phyloP scores from a whole-genome alignment of 2,888 invertebrate genomes.

The Antheraea assamensis region DNA sequence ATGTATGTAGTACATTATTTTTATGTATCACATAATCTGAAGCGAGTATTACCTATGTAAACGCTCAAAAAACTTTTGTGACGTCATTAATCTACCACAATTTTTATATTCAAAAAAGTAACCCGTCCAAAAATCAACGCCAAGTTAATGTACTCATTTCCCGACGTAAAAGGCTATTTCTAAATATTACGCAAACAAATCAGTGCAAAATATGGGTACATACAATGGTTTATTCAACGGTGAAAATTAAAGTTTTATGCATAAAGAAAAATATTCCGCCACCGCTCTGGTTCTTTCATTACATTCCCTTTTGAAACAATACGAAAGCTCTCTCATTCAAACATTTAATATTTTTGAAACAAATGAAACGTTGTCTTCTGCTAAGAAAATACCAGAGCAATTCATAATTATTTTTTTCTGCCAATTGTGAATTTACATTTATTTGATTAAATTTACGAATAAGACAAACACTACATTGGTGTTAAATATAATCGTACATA shows the following conservation, averaged over 20 bases:
- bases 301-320: neutral
- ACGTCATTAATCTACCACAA: neutral
- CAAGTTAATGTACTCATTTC: neutral
- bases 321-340: neutral
- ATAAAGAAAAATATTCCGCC: neutral
- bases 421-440: neutral
- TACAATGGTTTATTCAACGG: neutral
- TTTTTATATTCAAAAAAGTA: neutral
- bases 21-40: too few relatives aligned
- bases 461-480: neutral
- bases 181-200: neutral
- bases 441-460: neutral
- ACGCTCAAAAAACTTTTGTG: too few relatives aligned
- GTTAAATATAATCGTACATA: too few relatives aligned
- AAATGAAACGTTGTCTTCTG: neutral
- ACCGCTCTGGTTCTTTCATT: neutral
- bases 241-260: neutral
- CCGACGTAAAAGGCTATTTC: neutral
- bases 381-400: neutral
- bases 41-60: too few relatives aligned
- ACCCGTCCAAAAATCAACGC: neutral
- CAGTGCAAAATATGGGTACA: neutral
- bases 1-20: too few relatives aligned
- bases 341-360: slow-evolving; percentile 1
- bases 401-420: neutral